Evolutionary conservation across 2,797 vertebrate genomes (phyloP).

Genomic region (Channa striata): DNA sequence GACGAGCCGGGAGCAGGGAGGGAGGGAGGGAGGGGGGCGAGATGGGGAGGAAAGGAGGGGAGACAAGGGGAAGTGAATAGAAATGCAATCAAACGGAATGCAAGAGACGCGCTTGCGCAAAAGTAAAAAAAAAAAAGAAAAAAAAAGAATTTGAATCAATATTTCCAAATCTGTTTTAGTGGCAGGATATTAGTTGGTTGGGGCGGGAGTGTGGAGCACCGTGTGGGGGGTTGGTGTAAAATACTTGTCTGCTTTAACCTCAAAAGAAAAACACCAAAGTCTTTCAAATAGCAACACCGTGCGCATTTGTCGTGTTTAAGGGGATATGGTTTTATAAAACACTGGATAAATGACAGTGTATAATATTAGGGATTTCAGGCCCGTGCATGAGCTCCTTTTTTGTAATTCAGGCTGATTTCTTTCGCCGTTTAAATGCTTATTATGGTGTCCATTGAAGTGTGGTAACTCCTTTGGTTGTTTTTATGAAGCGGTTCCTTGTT

Average conservation of each 20-base stretch:
- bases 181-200: slow-evolving; percentile 53
- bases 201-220: slow-evolving; percentile 2
- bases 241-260: slow-evolving; percentile 18
- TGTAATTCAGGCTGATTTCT: slow-evolving; percentile 33
- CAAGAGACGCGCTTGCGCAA: slow-evolving; percentile 74
- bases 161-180: slow-evolving; percentile 73
- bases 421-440: slow-evolving; percentile 59
- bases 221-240: slow-evolving; percentile 42
- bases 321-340: neutral
- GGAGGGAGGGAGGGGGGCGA: neutral
- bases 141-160: slow-evolving; percentile 66
- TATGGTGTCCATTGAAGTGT: slow-evolving; percentile 61
- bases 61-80: slow-evolving; percentile 32
- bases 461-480: slow-evolving; percentile 64
- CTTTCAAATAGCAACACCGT: slow-evolving; percentile 8
- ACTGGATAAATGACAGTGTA: neutral
- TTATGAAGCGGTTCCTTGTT: slow-evolving; percentile 68
- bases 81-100: slow-evolving; percentile 68
- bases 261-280: slow-evolving; percentile 10
- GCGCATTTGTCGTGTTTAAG: slow-evolving; percentile 17
- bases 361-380: slow-evolving; percentile 18
- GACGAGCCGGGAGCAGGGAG: slow-evolving; percentile 41
- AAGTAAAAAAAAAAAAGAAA: slow-evolving; percentile 45
- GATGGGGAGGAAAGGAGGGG: neutral
- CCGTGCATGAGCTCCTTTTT: slow-evolving; percentile 32